Evolutionary conservation across 2,113 vertebrate genomes (phyloP).

Genomic region (Arothron firmamentum): DNA sequence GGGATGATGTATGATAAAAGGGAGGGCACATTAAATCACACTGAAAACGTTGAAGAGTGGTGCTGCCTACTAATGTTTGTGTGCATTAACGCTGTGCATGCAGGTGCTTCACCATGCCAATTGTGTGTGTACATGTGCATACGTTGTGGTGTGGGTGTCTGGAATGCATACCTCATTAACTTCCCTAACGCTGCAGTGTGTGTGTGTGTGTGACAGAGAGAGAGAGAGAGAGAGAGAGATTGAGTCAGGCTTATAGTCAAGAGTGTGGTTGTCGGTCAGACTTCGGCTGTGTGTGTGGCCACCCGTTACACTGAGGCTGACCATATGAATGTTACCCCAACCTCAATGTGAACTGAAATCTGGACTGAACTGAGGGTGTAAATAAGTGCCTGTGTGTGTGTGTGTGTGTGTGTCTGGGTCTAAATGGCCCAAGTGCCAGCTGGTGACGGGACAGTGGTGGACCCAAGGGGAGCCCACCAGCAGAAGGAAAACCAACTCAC

Average conservation of each 20-base stretch:
- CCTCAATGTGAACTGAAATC: constrained; percentile 55
- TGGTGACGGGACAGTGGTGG: constrained; percentile 44
- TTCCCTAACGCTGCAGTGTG: neutral
- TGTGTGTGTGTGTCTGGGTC: constrained; percentile 26
- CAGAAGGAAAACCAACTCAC: neutral
- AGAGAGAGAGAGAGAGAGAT: too few relatives aligned
- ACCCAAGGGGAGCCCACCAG: constrained; percentile 15
- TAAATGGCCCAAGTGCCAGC: constrained; percentile 54
- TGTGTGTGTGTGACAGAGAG: too few relatives aligned
- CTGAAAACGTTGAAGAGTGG: too few relatives aligned
- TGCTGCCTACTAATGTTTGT: too few relatives aligned
- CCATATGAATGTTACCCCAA: constrained; percentile 62
- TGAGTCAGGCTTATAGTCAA: constrained; percentile 18
- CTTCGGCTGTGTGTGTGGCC: constrained; percentile 59
- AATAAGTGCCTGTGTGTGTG: constrained; percentile 56
- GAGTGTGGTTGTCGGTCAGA: constrained; percentile 23
- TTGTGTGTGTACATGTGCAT: too few relatives aligned
- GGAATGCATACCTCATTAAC: neutral
- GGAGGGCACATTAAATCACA: too few relatives aligned
- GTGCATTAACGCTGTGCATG: too few relatives aligned
- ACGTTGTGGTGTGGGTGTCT: neutral
- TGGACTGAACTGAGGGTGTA: constrained; percentile 62
- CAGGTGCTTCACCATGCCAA: too few relatives aligned
- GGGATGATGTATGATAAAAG: too few relatives aligned
- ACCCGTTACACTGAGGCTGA: constrained; percentile 41